Evolutionary conservation across 2,888 invertebrate species (phyloP), one percentile per base, ranked within the genome.

Genomic region (Tineola bisselliella): DNA sequence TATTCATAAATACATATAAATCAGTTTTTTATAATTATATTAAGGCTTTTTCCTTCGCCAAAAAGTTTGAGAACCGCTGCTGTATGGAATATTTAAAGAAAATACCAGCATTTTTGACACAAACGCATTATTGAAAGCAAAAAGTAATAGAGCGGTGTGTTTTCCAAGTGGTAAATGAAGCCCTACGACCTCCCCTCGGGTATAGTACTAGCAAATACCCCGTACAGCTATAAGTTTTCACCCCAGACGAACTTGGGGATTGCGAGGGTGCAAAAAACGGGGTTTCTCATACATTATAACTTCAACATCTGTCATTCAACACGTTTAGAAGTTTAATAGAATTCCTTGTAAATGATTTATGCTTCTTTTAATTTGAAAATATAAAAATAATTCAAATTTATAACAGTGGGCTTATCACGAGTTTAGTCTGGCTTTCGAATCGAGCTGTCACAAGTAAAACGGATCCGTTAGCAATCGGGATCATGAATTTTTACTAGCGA

Each of bases 151-250:
- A 15, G 17, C 17, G 18, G 25, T 25, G 25, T 54, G 17, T 54
- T 25, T 54, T 25, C 12, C 25, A 54, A 54, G 54, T 25, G 19
- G 54, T 54, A 25, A 54, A 54, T 54, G 54, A 54, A 54, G 54
- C 54, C 54, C n/a, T 18, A 54, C 25, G n/a, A 19, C 1, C 8
- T 54, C 54, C 19, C 18, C 25, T n/a, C 54, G 8, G 15, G 12
- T 2, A 1, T 12, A 18, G 54, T 25, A 54, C 25, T 54, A 54
- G 54, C 54, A 25, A 54, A 54, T 54, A 25, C 12, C 5, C 11
- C 19, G 19, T 18, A n/a, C 54, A 54, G 18, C 18, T 54, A 54
- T 54, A 54, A 54, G 54, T 54, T 54, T 54, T 54, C 54, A 18
- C 54, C 25, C 54, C 17, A 12, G 19, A 10, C 13, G 18, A 54